Evolutionary conservation across 2,888 invertebrate genomes (phyloP).

Genomic region (Athalia circularis): DNA sequence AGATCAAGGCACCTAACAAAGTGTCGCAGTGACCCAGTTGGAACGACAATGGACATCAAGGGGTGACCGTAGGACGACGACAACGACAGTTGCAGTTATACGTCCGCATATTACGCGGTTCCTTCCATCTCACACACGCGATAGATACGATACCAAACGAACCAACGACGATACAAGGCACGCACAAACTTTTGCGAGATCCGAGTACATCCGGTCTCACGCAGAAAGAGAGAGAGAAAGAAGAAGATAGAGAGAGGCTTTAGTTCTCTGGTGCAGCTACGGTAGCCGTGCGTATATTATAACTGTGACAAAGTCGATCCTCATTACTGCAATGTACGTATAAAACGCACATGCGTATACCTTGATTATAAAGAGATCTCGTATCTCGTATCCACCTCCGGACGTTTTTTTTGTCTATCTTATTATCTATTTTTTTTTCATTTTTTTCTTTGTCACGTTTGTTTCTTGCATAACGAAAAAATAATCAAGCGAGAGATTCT

Average conservation of each 20-base stretch:
- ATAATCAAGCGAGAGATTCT: too few relatives aligned
- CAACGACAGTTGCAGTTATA: slow-evolving; percentile 16
- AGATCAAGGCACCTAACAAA: slow-evolving; percentile 5
- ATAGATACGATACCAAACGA: too few relatives aligned
- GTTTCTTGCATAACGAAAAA: too few relatives aligned
- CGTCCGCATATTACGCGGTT: too few relatives aligned
- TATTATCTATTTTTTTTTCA: not conserved
- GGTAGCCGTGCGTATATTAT: not conserved
- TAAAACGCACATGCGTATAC: slow-evolving; percentile 16
- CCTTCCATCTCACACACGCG: too few relatives aligned
- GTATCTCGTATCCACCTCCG: too few relatives aligned
- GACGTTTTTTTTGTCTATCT: slow-evolving; percentile 14
- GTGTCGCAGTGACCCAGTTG: slow-evolving; percentile 37
- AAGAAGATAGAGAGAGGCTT: slow-evolving; percentile 6
- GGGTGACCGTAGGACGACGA: slow-evolving; percentile 29
- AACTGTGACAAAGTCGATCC: not conserved
- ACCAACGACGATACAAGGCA: too few relatives aligned
- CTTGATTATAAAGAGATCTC: too few relatives aligned
- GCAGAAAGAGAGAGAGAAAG: not conserved
- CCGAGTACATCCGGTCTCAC: slow-evolving; percentile 41
- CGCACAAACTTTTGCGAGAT: slow-evolving; percentile 8
- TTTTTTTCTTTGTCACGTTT: not conserved
- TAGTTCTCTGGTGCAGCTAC: slow-evolving; percentile 8
- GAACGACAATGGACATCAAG: slow-evolving; percentile 32
- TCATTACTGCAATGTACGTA: not conserved